These are phyloP conservation scores for Seriola quinqueradiata DNA, from an alignment of 2,113 vertebrate species.

Conservation along the genomic window DNA sequence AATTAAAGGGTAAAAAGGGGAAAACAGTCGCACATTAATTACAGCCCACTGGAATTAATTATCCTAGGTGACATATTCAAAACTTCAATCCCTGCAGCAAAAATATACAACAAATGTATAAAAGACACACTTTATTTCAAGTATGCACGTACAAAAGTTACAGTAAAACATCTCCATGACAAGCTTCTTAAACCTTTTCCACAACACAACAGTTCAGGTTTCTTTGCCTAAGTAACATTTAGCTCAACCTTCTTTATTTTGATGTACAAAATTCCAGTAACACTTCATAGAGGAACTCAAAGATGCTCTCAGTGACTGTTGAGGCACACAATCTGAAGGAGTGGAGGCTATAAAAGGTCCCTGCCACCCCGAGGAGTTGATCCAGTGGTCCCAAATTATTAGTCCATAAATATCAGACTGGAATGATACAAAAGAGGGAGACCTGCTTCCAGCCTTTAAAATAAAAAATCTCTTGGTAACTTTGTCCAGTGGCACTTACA, in stretches of 20 bases:
- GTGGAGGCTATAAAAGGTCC: conserved; percentile 24
- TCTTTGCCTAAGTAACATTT: conserved; percentile 33
- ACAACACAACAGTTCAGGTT: conserved; percentile 33
- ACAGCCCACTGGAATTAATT: no score
- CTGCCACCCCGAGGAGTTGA: conserved; percentile 13
- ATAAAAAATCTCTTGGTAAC: conserved; percentile 21
- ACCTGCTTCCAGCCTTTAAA: conserved; percentile 51
- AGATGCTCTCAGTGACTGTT: conserved; percentile 38
- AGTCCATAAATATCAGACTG: conserved; percentile 63
- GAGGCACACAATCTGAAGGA: conserved; percentile 50
- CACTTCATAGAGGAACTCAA: conserved; percentile 29
- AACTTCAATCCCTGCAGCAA: not conserved
- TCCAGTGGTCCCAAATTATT: conserved; percentile 56
- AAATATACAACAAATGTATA: conserved; percentile 12
- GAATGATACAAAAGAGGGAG: conserved; percentile 55
- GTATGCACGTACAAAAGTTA: conserved; percentile 78
- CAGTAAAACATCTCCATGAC: conserved; percentile 55
- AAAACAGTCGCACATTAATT: no score
- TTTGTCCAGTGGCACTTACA: conserved; percentile 43
- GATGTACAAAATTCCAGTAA: conserved; percentile 57
- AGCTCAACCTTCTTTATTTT: conserved; percentile 17
- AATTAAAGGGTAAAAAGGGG: not conserved
- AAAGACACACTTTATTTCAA: conserved; percentile 78
- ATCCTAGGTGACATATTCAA: not conserved
- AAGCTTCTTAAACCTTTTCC: conserved; percentile 21